These are phyloP conservation scores for Dryobates pubescens DNA, from an alignment of 2,797 vertebrate genomes.

Conservation along the genomic window DNA sequence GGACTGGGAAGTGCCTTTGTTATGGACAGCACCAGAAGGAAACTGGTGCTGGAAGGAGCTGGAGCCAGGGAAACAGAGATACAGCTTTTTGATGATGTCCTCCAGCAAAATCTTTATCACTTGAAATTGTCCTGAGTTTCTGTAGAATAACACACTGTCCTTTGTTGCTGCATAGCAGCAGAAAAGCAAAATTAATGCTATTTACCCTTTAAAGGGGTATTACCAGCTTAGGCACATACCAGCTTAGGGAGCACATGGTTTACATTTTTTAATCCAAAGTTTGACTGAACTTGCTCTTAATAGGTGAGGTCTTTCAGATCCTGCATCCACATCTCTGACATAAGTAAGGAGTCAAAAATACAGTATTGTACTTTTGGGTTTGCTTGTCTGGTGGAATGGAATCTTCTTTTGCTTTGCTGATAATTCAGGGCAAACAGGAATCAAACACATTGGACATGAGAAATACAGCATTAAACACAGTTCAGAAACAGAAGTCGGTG, in stretches of 20 bases:
- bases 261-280: not conserved
- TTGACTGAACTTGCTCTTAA: not conserved
- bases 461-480: not conserved
- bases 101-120: not conserved
- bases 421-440: not conserved
- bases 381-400: not conserved
- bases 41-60: too few species aligned
- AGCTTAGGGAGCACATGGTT: not conserved
- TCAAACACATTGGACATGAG: not conserved
- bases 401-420: conserved; percentile 11
- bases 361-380: not conserved
- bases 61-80: not conserved
- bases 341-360: not conserved
- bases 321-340: not conserved
- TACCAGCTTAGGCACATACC: not conserved
- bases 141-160: not conserved
- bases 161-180: not conserved
- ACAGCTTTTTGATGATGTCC: not conserved
- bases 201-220: not conserved
- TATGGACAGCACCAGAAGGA: not conserved
- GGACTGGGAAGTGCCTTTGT: not conserved
- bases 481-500: not conserved
- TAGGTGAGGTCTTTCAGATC: not conserved
- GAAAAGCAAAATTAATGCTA: not conserved
- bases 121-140: not conserved